phyloP scores from a whole-genome alignment of 2,797 vertebrate species.

The Girardinus metallicus region DNA sequence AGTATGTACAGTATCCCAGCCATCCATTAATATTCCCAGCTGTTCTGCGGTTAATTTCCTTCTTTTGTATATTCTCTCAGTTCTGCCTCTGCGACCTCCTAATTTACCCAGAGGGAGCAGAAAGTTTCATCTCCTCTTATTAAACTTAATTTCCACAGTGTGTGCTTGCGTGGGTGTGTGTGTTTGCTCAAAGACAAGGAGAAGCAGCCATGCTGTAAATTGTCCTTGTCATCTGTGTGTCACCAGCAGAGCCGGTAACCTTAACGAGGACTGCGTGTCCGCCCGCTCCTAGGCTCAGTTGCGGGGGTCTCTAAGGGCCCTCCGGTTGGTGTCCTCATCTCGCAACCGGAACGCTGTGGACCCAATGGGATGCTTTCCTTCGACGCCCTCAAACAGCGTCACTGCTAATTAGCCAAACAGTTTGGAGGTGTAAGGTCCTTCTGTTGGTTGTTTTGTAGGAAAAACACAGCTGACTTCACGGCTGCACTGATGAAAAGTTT shows the following conservation, averaged over 20 bases:
- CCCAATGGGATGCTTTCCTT: constrained; percentile 11
- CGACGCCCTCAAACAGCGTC: constrained; percentile 11
- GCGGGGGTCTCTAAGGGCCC: constrained; percentile 31
- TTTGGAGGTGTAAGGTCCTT: not conserved
- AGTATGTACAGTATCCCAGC: constrained; percentile 8
- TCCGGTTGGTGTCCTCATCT: constrained; percentile 23
- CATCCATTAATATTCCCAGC: constrained; percentile 42
- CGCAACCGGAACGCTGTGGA: not conserved
- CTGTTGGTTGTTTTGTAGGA: constrained; percentile 3
- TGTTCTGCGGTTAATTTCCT: constrained; percentile 47
- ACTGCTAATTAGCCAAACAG: constrained; percentile 65
- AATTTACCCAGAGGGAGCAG: constrained; percentile 64
- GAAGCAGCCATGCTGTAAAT: constrained; percentile 63
- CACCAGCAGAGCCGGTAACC: constrained; percentile 62
- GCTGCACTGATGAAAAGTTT: not conserved
- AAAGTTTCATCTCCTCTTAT: constrained; percentile 66
- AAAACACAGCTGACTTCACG: not conserved
- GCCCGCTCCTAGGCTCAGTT: constrained; percentile 1
- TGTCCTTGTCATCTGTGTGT: constrained; percentile 67
- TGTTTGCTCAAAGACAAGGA: constrained; percentile 52
- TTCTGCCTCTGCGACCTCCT: constrained; percentile 54
- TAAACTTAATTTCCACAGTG: constrained; percentile 62
- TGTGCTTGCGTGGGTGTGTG: constrained; percentile 20
- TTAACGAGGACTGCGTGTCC: constrained; percentile 57
- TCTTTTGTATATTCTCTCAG: constrained; percentile 45